Percentiles rank a stretch among this genome's conserved stretches.
Conservation (phyloP, 2,113 vertebrate genomes). For the Megatriorchis doriae region DNA sequence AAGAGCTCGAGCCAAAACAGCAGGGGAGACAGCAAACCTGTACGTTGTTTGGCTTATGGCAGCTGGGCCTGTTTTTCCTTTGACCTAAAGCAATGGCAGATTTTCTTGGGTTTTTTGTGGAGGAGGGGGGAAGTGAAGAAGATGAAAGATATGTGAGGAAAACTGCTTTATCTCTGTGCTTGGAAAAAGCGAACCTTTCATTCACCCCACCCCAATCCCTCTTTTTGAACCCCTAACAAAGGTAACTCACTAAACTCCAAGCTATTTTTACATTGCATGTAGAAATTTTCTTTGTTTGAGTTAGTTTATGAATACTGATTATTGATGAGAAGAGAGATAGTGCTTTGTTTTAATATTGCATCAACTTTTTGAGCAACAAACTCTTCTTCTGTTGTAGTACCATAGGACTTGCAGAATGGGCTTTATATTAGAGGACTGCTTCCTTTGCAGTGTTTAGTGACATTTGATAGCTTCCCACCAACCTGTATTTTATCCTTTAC, state of each 20-base stretch:
- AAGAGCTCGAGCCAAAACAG: conserved; percentile 60
- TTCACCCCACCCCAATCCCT: neutral
- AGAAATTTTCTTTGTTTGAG: neutral
- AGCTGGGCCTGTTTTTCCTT: conserved; percentile 66
- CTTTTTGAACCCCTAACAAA: neutral
- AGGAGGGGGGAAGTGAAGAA: neutral
- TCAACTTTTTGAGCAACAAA: neutral
- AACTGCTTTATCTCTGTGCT: neutral
- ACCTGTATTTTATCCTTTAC: neutral
- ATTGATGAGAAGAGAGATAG: neutral
- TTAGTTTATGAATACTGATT: neutral
- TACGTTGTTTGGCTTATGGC: conserved; percentile 58
- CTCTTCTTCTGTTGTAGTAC: neutral
- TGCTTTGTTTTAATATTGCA: neutral
- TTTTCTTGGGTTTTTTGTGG: conserved; percentile 36
- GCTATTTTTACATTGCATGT: neutral
- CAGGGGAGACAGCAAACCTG: conserved; percentile 65
- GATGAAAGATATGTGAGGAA: neutral
- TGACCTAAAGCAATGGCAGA: conserved; percentile 62
- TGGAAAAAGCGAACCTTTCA: neutral
- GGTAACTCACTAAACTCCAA: neutral
- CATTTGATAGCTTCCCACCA: neutral
- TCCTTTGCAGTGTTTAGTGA: neutral
- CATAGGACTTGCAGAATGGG: neutral
- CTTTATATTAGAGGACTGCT: neutral